Evolutionary conservation across 2,113 vertebrate genomes (phyloP), one percentile per base, ranked within the genome.

Genomic region (Stegastes partitus): DNA sequence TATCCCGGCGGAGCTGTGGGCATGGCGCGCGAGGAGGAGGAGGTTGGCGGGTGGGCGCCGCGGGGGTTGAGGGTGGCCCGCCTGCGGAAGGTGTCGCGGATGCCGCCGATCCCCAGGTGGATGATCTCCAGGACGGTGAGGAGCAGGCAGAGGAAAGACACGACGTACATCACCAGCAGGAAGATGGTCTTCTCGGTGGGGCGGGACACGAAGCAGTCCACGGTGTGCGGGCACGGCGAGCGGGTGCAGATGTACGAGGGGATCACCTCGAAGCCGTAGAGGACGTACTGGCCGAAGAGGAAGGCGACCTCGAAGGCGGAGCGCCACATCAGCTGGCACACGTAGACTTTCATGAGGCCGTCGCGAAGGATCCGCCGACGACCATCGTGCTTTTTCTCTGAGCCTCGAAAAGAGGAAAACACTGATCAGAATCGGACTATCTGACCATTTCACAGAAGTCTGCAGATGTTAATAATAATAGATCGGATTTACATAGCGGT

Each of bases 111-210:
- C 0, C 96, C 96, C 1, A 97, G 71, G 15, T 97, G 97, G 59
- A 96, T 4, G 2, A 97, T 96, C 88, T 97, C 96, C 0, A 96
- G 92, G 59, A 96, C 0, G 37, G 96, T 97, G 75, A 97, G 95
- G 59, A 96, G 77, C 61, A 97, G 93, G 88, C 97, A 97, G 80
- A 97, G 95, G 56, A 93, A 90, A 0, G 96, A 96, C 68, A 97
- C 96, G 0, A 95, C 94, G 0, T 97, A 97, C 97, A 97, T 97
- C 83, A 97, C 86, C 58, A 96, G 86, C 44, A 97, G 93, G 88
- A 97, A 97, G 85, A 97, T 96, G 19, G 96, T 96, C 87, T 97
- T 97, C 91, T 97, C 96, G 0, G 96, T 97, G 76, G 96, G 96
- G 14, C 96, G 94, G 12, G 97, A 97, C 75, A 97, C 94, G 1